Conservation (phyloP, 2,113 vertebrate species). For the Hippocampus abdominalis region DNA sequence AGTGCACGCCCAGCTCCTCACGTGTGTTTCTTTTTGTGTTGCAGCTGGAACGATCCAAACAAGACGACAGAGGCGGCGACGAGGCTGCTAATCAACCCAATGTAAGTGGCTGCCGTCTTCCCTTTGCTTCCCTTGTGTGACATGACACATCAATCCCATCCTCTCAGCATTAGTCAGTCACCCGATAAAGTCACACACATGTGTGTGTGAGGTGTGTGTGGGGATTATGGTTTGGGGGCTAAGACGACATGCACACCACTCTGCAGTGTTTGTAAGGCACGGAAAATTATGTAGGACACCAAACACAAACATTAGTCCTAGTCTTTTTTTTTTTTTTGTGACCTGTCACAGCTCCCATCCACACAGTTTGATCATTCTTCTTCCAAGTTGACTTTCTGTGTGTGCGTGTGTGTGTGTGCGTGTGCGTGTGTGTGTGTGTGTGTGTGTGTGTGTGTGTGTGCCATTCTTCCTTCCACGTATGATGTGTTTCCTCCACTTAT, state of each 20-base stretch:
- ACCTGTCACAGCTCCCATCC: conserved; percentile 46
- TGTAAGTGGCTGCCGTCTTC: conserved; percentile 63
- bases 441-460: conserved; percentile 5
- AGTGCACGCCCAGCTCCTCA: conserved; percentile 22
- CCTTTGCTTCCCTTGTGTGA: conserved; percentile 30
- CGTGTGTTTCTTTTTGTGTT: conserved; percentile 46
- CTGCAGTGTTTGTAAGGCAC: conserved; percentile 18
- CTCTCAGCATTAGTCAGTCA: conserved; percentile 42
- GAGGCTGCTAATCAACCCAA: conserved; percentile 67
- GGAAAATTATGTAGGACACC: conserved; percentile 33
- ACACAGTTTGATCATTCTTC: conserved; percentile 46
- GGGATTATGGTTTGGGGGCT: background rate
- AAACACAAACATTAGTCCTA: conserved; percentile 36
- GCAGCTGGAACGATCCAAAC: conserved; percentile 69
- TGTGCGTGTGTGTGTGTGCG: conserved; percentile 5
- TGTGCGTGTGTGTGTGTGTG: background rate
- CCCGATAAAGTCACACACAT: conserved; percentile 47
- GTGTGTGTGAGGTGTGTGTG: conserved; percentile 18
- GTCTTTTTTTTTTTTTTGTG: conserved; percentile 23
- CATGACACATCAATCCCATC: conserved; percentile 62
- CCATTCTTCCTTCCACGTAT: conserved; percentile 25
- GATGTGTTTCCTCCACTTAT: conserved; percentile 9
- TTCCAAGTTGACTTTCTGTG: conserved; percentile 21
- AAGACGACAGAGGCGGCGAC: conserved; percentile 73
- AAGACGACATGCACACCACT: conserved; percentile 34